Evolutionary conservation across 1,140 invertebrate genomes (phyloP).

Genomic region (Dreissena polymorpha): DNA sequence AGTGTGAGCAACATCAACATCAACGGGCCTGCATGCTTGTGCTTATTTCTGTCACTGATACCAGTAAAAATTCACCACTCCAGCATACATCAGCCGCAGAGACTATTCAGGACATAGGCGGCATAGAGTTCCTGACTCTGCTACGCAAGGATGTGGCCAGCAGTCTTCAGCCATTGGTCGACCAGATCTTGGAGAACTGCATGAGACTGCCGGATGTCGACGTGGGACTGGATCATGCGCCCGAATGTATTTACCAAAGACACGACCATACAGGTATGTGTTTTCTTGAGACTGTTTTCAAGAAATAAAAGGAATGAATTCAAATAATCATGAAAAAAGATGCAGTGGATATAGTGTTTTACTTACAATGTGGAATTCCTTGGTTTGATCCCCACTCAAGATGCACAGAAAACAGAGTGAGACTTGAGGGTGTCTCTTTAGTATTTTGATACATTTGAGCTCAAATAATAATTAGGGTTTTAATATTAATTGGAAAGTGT

Average conservation of each 20-base stretch:
- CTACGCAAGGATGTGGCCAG: conserved; percentile 68
- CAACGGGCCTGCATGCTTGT: no score
- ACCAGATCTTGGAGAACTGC: conserved; percentile 75
- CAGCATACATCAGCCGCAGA: conserved; percentile 75
- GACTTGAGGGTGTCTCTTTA: no score
- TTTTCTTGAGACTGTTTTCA: not conserved
- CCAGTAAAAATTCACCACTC: not conserved
- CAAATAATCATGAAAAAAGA: not conserved
- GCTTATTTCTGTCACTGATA: no score
- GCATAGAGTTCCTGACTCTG: conserved; percentile 74
- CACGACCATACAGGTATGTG: conserved; percentile 64
- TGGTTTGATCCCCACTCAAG: no score
- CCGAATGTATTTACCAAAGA: conserved; percentile 75
- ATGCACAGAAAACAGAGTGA: no score
- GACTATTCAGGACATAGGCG: conserved; percentile 75
- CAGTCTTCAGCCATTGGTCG: conserved; percentile 69
- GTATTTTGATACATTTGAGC: no score
- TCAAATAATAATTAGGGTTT: no score
- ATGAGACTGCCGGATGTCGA: conserved; percentile 73
- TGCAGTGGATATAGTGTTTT: no score
- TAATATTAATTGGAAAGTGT: no score
- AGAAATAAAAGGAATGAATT: no score
- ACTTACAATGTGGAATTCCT: no score
- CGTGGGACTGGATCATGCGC: conserved; percentile 59
- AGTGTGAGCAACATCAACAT: no score